Evolutionary conservation across 2,797 vertebrate species (phyloP), one percentile per base, ranked within the genome.

Genomic region (Rhabdophis nuchalis): DNA sequence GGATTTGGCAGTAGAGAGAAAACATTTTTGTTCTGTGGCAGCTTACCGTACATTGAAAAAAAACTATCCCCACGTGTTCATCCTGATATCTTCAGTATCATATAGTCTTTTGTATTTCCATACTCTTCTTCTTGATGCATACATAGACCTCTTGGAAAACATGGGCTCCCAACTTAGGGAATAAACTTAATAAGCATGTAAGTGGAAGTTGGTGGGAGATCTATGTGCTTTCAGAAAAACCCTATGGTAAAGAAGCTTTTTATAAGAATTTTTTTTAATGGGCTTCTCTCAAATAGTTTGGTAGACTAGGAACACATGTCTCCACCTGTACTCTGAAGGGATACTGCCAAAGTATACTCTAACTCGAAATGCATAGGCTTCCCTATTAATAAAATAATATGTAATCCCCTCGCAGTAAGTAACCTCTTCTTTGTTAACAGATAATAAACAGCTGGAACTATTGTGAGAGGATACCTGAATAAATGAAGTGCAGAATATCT

Each of bases 401-500:
- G 23, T 0, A 0, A 2, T 1, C 27, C 18, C 3, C 57, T 16
- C 16, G 1, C 1, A 9, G 23, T 29, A 7, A 11, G 18, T 1
- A 0, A 72, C 68, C 9, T 87, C 25, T 5, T 90, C 90, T 56
- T 52, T 87, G 85, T 0, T 9, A 50, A 0, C 29, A 90, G 41
- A 87, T 54, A 32, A 5, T 0, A 96, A 93, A 97, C 92, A 92
- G 95, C 96, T 97, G 14, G 90, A 86, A 18, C 25, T 4, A 0
- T 20, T 25, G 58, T 57, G 4, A 13, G 27, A 46, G 91, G 41
- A 89, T 98, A 99, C 99, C 99, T 99, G 99, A 98, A 95, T 99
- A 99, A 93, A 99, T 98, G 96, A 99, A 99, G 98, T 98, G 98
- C 91, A 99, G 98, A 29, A 98, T 98, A 97, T 99, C 98, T 89